These are phyloP conservation scores for Argentina silus DNA, from an alignment of 2,797 vertebrate species.

Conservation along the genomic window DNA sequence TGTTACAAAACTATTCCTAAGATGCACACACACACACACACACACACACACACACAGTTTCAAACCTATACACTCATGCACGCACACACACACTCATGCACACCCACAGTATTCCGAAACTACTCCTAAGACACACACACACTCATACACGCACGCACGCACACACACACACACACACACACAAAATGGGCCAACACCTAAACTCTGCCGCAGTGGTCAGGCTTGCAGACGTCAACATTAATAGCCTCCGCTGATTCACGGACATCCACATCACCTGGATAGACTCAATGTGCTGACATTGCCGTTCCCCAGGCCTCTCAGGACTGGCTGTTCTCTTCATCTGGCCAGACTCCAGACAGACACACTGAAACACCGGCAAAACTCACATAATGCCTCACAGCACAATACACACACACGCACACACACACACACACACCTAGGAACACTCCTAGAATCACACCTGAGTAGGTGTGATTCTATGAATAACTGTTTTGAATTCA, in stretches of 20 bases:
- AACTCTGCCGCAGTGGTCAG: conserved; percentile 41
- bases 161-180: conserved; percentile 10
- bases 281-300: conserved; percentile 24
- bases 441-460: neutral
- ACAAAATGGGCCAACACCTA: conserved; percentile 32
- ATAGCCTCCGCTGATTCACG: conserved; percentile 31
- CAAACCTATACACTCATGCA: neutral
- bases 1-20: too few species aligned
- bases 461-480: neutral
- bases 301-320: neutral
- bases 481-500: neutral
- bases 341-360: conserved; percentile 3
- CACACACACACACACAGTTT: conserved; percentile 10
- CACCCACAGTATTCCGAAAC: too few species aligned
- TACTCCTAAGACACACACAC: neutral
- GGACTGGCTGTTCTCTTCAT: conserved; percentile 1
- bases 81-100: too few species aligned
- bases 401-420: neutral
- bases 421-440: neutral
- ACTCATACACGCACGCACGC: neutral
- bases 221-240: conserved; percentile 48
- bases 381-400: neutral
- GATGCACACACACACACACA: neutral
- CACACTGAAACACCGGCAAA: neutral
- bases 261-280: conserved; percentile 22